Conservation (phyloP, 1,140 invertebrate species). For the Drosophila bocki region DNA sequence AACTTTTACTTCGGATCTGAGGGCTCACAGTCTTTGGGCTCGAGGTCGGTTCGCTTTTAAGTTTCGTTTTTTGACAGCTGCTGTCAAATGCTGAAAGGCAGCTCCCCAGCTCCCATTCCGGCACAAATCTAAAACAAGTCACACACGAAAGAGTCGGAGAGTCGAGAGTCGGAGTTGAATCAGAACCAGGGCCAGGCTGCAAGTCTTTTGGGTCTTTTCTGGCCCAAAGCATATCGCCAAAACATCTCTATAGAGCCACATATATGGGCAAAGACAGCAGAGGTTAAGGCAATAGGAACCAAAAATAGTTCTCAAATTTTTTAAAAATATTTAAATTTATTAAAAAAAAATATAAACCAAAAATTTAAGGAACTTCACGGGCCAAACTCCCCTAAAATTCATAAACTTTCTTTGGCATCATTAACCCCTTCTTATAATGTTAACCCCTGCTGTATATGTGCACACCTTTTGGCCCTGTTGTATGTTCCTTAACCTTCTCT, state of each 20-base stretch:
- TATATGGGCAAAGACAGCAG: conserved; percentile 16
- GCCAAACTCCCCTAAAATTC: neutral
- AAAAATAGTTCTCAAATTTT: neutral
- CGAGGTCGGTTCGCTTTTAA: conserved; percentile 80
- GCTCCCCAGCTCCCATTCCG: conserved; percentile 63
- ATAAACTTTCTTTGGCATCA: neutral
- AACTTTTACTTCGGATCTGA: conserved; percentile 68
- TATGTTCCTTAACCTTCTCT: conserved; percentile 61
- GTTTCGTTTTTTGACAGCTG: conserved; percentile 80
- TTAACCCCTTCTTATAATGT: neutral
- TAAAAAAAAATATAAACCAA: no score
- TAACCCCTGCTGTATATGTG: conserved; percentile 17
- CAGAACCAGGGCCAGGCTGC: conserved; percentile 43
- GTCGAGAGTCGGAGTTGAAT: conserved; percentile 31
- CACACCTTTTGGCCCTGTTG: conserved; percentile 41
- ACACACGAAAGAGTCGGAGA: conserved; percentile 48
- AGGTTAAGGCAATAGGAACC: neutral
- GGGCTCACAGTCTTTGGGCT: conserved; percentile 52
- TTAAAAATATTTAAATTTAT: no score
- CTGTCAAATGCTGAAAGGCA: conserved; percentile 82
- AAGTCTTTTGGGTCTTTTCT: conserved; percentile 27
- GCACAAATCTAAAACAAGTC: conserved; percentile 80
- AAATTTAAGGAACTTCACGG: neutral
- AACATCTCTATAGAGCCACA: conserved; percentile 64
- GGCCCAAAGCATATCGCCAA: conserved; percentile 22